Percentiles rank a stretch among this genome's conserved stretches.
phyloP scores from a whole-genome alignment of 2,888 invertebrate species.

The Odontothrips loti region DNA sequence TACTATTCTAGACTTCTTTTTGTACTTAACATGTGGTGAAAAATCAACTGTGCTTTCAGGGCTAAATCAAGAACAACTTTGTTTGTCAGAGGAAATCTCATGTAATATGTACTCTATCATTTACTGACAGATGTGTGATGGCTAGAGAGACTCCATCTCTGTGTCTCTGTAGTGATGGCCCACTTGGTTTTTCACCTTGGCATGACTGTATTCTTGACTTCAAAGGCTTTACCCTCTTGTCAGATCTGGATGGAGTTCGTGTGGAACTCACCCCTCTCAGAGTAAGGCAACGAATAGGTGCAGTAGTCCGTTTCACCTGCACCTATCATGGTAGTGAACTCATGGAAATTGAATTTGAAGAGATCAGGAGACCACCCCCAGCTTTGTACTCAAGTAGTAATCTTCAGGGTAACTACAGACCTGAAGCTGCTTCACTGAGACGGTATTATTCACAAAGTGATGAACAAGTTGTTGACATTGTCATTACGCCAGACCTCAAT shows the following conservation, averaged over 20 bases:
- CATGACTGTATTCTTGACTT: too few species aligned
- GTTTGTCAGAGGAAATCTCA: too few species aligned
- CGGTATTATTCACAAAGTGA: neutral
- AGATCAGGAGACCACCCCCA: slow-evolving; percentile 37
- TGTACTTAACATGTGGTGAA: too few species aligned
- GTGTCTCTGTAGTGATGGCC: too few species aligned
- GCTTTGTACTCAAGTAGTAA: neutral
- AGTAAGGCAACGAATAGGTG: slow-evolving; percentile 46
- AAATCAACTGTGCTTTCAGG: too few species aligned
- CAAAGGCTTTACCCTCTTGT: slow-evolving; percentile 33
- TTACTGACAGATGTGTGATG: neutral
- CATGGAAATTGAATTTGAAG: slow-evolving; percentile 47
- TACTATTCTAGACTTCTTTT: neutral
- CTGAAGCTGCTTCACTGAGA: neutral
- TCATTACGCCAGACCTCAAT: neutral
- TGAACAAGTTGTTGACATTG: neutral
- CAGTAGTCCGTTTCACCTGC: slow-evolving; percentile 50
- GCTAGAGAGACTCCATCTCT: too few species aligned
- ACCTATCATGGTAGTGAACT: slow-evolving; percentile 48
- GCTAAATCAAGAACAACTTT: too few species aligned
- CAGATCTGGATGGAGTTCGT: slow-evolving; percentile 45
- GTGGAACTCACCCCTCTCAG: slow-evolving; percentile 52
- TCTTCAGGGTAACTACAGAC: slow-evolving; percentile 1
- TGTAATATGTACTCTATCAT: neutral
- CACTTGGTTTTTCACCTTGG: too few species aligned